Evolutionary conservation across 2,888 invertebrate genomes (phyloP).

Genomic region (Hydrotaea diabolus): DNA sequence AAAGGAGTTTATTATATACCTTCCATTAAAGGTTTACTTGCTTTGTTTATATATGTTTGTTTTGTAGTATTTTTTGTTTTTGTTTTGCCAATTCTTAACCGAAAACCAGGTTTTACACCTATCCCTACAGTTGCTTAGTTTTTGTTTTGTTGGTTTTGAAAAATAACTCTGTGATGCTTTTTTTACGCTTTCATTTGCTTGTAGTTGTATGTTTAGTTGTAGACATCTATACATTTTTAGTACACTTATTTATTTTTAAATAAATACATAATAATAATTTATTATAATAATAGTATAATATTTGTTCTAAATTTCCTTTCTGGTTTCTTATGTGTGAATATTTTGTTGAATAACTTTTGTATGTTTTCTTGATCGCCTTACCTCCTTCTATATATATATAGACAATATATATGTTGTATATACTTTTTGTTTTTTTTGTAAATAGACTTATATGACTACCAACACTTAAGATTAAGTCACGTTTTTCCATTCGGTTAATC

Average conservation of each 20-base stretch:
- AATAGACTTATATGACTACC: slow-evolving; percentile 62
- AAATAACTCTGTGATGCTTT: background rate
- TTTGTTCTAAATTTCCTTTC: slow-evolving; percentile 16
- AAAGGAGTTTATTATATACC: slow-evolving; percentile 34
- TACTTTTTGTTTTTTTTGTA: slow-evolving; percentile 41
- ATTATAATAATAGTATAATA: slow-evolving; percentile 17
- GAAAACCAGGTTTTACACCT: background rate
- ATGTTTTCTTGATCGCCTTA: background rate
- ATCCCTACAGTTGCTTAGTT: background rate
- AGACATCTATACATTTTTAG: slow-evolving; percentile 63
- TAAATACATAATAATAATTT: background rate
- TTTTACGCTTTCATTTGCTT: too few relatives aligned
- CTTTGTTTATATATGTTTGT: slow-evolving; percentile 8
- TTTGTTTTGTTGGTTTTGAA: background rate
- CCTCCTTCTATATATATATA: background rate
- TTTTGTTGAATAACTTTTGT: slow-evolving; percentile 7
- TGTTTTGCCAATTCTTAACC: background rate
- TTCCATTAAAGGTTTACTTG: background rate
- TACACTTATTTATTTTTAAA: slow-evolving; percentile 59
- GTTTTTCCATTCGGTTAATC: slow-evolving; percentile 53
- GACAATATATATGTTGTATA: slow-evolving; percentile 19
- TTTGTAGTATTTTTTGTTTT: background rate
- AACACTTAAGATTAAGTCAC: slow-evolving; percentile 43
- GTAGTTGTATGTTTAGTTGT: background rate
- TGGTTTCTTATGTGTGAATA: background rate